Base-by-base conservation (phyloP, 1,140 invertebrate genomes). In the Nasonia giraulti region DNA sequence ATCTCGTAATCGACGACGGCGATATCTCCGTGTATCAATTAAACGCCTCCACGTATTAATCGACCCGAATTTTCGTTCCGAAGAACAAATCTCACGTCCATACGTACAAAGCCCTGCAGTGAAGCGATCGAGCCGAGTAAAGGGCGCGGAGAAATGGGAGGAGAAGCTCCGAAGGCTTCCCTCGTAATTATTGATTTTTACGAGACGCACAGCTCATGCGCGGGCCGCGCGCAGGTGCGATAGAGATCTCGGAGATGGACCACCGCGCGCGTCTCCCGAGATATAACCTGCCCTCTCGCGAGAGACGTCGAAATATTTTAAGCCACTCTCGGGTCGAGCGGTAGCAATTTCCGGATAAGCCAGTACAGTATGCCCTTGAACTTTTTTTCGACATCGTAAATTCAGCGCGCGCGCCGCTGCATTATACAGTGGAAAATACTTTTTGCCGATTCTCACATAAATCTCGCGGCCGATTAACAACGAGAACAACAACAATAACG, bases 161-260 rank as follows among this genome's bases (percentile, higher is more conserved):
- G 55, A 62, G 55, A 62, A 6, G 20, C 23, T 83, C 44, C 10
- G 20, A 82, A 44, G 27, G 8, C 37, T 90, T 88, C 84, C 84
- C 87, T 89, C 90, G 87, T 91, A 92, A 92, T 91, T 91, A 91
- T 89, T 88, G 88, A 90, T 90, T 91, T 91, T 92, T 91, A 92
- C 88, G 89, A 91, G 86, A 75, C 83, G 82, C 86, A 82, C 87
- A 87, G 81, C 79, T 87, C 87, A 86, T 86, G 83, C 73, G 20
- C 55, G 55, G 14, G 55, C 5, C 5, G 33, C 33, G 68, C 68
- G 87, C 90, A 90, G 88, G 88, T 90, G 89, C 87, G 91, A 92
- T 92, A 92, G 89, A 90, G 90, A 92, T 92, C 90, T 91, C 88
- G 68, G 69, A 44, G 31, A 71, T 71, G 79, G 66, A 50, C 40